Percentiles rank a stretch among this genome's conserved stretches.
These are phyloP conservation scores for Euzetes globulus DNA, from an alignment of 2,888 invertebrate genomes.

Conservation along the genomic window DNA sequence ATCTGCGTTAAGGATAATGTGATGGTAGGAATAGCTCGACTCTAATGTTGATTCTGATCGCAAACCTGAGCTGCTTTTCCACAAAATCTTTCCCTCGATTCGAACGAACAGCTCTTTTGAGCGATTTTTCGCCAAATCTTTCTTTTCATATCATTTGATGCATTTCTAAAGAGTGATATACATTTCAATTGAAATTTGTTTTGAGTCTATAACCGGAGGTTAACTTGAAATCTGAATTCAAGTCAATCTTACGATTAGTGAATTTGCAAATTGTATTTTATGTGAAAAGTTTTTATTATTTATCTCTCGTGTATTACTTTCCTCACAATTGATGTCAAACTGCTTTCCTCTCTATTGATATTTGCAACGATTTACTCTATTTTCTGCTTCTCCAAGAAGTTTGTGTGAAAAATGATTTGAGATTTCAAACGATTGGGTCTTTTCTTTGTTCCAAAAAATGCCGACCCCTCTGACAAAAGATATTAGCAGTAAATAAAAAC, in stretches of 20 bases:
- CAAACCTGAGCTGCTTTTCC: background rate
- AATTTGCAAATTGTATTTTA: background rate
- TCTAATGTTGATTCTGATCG: background rate
- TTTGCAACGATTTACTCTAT: background rate
- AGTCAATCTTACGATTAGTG: background rate
- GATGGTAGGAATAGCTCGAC: background rate
- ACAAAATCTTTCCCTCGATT: background rate
- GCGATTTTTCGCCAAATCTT: background rate
- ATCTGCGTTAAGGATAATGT: conserved; percentile 4
- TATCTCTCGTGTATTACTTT: background rate
- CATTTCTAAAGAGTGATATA: background rate
- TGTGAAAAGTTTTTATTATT: background rate
- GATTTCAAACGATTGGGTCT: background rate
- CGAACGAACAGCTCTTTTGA: background rate
- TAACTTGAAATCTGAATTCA: background rate
- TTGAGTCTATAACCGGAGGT: background rate
- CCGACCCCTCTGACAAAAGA: background rate
- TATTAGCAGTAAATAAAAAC: background rate
- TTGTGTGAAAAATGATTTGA: background rate
- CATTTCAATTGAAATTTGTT: background rate
- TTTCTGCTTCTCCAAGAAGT: background rate
- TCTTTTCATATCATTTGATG: background rate
- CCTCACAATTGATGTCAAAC: background rate
- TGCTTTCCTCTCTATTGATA: background rate
- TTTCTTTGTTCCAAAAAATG: background rate